Conservation (phyloP, 2,113 vertebrate species). For the Odobenus rosmarus region DNA sequence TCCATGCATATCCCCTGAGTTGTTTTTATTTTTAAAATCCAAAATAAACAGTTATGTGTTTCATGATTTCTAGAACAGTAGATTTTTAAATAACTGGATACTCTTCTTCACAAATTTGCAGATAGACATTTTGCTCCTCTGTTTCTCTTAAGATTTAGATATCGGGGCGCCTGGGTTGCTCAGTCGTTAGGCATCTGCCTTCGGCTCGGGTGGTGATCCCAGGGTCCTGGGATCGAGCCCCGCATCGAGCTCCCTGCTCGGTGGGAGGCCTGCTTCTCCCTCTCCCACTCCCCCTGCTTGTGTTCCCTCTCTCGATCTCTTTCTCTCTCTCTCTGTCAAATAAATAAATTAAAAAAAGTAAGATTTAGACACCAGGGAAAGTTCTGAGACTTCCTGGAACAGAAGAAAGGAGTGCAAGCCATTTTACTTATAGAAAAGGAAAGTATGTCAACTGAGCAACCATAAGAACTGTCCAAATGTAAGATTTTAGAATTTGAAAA, state of each 20-base stretch:
- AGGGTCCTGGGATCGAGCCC: too few species aligned
- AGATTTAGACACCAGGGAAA: neutral
- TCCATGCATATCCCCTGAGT: neutral
- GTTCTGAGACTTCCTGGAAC: neutral
- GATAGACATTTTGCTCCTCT: conserved; percentile 15
- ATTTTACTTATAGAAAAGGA: conserved; percentile 43
- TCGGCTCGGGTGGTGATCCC: too few species aligned
- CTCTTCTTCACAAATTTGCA: neutral
- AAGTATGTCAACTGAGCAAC: conserved; percentile 16
- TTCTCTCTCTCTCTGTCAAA: too few species aligned
- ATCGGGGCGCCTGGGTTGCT: neutral
- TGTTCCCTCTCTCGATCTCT: too few species aligned
- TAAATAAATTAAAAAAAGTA: neutral
- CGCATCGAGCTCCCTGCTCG: too few species aligned
- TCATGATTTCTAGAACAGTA: neutral
- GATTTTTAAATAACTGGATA: conserved; percentile 18
- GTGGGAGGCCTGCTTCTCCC: too few species aligned
- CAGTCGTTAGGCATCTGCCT: too few species aligned
- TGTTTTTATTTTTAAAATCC: conserved; percentile 24
- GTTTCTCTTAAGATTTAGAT: neutral
- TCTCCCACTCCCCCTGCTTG: too few species aligned
- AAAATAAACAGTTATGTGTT: neutral
- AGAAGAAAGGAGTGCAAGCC: neutral
- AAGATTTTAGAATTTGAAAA: conserved; percentile 45
- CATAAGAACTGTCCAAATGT: neutral